Conservation (phyloP, 2,888 invertebrate species). For the Venustoraphidia nigricollis region DNA sequence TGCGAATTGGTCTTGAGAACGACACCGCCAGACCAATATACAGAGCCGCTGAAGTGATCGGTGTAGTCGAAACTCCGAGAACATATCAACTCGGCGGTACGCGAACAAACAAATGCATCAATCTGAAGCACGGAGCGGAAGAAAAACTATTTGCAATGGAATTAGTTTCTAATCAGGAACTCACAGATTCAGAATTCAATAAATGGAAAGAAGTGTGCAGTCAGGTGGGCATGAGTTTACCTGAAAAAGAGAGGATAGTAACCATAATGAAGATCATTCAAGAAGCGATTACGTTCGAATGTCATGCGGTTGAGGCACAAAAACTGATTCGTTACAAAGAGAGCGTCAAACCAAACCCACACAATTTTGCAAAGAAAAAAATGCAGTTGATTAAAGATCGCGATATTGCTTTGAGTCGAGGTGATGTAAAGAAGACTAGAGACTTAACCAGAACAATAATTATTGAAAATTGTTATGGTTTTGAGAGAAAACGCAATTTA, state of each 20-base stretch:
- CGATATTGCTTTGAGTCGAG: conserved; percentile 49
- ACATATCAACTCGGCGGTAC: conserved; percentile 75
- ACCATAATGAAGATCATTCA: conserved; percentile 71
- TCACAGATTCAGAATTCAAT: conserved; percentile 79
- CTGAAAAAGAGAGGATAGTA: conserved; percentile 69
- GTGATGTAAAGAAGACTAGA: conserved; percentile 60
- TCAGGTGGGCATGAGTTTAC: conserved; percentile 40
- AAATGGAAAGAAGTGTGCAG: conserved; percentile 84
- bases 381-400: conserved; percentile 83
- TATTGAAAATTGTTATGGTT: too few species aligned
- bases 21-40: too few species aligned
- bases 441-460: conserved; percentile 64
- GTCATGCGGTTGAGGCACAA: conserved; percentile 90
- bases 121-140: conserved; percentile 68
- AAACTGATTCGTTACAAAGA: conserved; percentile 85
- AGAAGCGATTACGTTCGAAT: conserved; percentile 80
- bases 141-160: conserved; percentile 87
- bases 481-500: too few species aligned
- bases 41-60: conserved; percentile 26
- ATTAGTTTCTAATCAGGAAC: conserved; percentile 93
- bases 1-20: too few species aligned
- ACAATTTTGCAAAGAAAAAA: conserved; percentile 95
- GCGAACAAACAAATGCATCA: conserved; percentile 81
- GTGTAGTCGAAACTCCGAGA: conserved; percentile 50
- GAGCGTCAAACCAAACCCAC: conserved; percentile 80